phyloP scores from a whole-genome alignment of 2,888 invertebrate genomes.

The Neoitamus cyanurus region DNA sequence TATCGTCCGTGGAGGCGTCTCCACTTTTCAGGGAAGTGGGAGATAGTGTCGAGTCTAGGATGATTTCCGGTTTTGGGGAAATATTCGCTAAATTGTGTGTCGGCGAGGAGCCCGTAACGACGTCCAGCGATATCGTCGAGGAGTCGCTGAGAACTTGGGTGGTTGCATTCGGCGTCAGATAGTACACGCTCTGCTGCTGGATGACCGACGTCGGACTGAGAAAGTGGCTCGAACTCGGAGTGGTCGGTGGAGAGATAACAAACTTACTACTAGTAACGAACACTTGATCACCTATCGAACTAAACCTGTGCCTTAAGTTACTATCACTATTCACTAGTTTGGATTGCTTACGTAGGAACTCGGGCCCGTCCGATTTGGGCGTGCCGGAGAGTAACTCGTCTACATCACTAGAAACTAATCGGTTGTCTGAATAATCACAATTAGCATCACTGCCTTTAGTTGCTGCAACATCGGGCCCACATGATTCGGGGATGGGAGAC shows the following conservation, averaged over 20 bases:
- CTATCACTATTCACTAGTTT: constrained; percentile 49
- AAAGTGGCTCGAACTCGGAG: constrained; percentile 59
- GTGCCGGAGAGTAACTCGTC: constrained; percentile 48
- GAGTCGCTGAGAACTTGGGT: constrained; percentile 61
- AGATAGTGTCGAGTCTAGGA: constrained; percentile 65
- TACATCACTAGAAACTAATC: constrained; percentile 48
- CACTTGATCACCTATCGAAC: constrained; percentile 65
- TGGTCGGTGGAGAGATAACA: constrained; percentile 64
- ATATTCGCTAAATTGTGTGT: constrained; percentile 57
- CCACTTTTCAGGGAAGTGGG: constrained; percentile 59
- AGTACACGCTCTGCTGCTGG: constrained; percentile 63
- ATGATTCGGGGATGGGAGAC: not conserved
- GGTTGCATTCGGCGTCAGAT: constrained; percentile 60
- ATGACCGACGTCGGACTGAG: constrained; percentile 47
- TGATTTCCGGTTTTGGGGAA: constrained; percentile 66
- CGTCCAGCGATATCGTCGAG: constrained; percentile 65
- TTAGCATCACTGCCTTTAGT: constrained; percentile 40
- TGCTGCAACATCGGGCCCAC: not conserved
- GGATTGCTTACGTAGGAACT: constrained; percentile 48
- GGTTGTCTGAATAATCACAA: constrained; percentile 50
- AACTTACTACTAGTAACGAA: constrained; percentile 59
- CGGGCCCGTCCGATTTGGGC: constrained; percentile 40
- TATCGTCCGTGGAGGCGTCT: constrained; percentile 57
- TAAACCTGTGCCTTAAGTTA: constrained; percentile 57
- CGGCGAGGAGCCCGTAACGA: constrained; percentile 61